Evolutionary conservation across 1,140 invertebrate species (phyloP).

Genomic region (Camponotus floridanus): DNA sequence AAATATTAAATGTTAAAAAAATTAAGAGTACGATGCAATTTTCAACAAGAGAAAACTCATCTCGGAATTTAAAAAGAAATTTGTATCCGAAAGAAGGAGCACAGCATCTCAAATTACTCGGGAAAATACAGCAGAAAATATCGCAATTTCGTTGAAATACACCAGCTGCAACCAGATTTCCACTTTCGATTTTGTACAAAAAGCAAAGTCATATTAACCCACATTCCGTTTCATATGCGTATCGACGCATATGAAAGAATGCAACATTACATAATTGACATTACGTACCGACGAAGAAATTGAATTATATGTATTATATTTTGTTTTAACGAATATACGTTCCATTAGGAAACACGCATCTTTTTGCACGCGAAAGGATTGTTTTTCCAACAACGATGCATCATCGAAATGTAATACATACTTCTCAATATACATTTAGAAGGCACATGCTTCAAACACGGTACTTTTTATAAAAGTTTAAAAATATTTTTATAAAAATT

Average conservation of each 20-base stretch:
- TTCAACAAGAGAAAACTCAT: background rate
- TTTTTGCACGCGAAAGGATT: background rate
- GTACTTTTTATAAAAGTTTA: background rate
- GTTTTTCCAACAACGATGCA: background rate
- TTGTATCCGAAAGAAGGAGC: background rate
- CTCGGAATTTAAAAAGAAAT: background rate
- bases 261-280: constrained; percentile 46
- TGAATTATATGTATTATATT: constrained; percentile 67
- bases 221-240: constrained; percentile 39
- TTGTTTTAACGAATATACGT: constrained; percentile 71
- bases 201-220: constrained; percentile 53
- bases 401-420: background rate
- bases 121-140: background rate
- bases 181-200: constrained; percentile 1
- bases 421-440: background rate
- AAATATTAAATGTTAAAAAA: background rate
- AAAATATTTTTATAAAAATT: background rate
- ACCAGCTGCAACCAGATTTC: constrained; percentile 9
- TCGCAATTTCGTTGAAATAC: background rate
- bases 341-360: constrained; percentile 45
- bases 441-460: background rate
- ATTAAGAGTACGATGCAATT: background rate
- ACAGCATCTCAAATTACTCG: background rate
- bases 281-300: constrained; percentile 50
- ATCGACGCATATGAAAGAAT: too few relatives aligned